A percentile compares a stretch with the other conserved stretches of the same genome.
Evolutionary conservation across 2,113 vertebrate genomes (phyloP).

Genomic region (Sarotherodon lohbergeri): DNA sequence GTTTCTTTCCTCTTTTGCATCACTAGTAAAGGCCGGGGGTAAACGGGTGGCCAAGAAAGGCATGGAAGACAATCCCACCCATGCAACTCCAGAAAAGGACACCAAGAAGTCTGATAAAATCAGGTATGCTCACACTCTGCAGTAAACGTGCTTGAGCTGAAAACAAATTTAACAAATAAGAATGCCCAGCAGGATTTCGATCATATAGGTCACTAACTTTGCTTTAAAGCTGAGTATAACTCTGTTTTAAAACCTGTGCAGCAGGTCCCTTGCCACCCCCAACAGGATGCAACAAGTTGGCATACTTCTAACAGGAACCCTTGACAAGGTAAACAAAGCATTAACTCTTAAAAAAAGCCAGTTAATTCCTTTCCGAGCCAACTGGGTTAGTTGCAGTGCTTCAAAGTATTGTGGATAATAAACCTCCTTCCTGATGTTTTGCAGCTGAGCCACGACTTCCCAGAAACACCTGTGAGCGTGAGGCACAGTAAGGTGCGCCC

Average conservation of each 20-base stretch:
- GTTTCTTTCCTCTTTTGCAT: background rate
- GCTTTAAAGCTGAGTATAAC: background rate
- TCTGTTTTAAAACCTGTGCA: background rate
- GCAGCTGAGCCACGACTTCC: slow-evolving; percentile 80
- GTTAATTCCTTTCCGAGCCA: background rate
- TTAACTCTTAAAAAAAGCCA: background rate
- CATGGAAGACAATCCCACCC: slow-evolving; percentile 64
- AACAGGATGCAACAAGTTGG: slow-evolving; percentile 76
- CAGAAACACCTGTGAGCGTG: slow-evolving; percentile 78
- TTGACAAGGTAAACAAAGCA: slow-evolving; percentile 81
- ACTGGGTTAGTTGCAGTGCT: background rate
- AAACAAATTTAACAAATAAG: background rate
- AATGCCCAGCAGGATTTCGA: background rate
- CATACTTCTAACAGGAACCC: slow-evolving; percentile 72
- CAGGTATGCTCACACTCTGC: slow-evolving; percentile 67
- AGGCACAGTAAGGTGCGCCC: slow-evolving; percentile 83
- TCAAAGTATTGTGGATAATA: background rate
- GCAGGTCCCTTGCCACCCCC: slow-evolving; percentile 67
- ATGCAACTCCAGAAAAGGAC: slow-evolving; percentile 72
- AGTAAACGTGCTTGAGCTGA: background rate
- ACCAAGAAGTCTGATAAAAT: slow-evolving; percentile 75
- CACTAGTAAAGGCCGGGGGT: slow-evolving; percentile 84
- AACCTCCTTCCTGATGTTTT: background rate
- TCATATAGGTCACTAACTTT: background rate
- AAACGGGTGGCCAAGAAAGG: slow-evolving; percentile 84